Base-by-base conservation (phyloP, 64 coral and sea anemone genomes). In the Hydrozoanthus tunicans region DNA sequence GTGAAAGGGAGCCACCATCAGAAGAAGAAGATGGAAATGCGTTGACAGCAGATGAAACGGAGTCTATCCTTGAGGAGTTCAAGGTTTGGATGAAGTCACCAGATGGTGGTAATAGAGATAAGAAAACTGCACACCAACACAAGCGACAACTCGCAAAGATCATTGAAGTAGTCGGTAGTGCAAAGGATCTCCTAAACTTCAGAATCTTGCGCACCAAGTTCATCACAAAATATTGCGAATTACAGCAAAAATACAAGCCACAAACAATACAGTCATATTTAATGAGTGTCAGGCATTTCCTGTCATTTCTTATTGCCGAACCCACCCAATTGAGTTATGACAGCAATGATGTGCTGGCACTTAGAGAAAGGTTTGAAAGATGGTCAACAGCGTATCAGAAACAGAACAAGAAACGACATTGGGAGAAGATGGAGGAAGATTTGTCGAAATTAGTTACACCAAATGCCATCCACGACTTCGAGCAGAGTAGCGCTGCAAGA, bases 321-420 rank as follows among this genome's bases (percentile, higher is more conserved):
- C 55, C 84, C 26, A 66, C 23, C 20, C 14, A 52, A 11, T 63
- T 93, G 1, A 53, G 27, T 9, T 93, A 64, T 88, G 83, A 93
- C 14, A 94, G n/a, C 17, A 62, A 73, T 63, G 58, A 77, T 17
- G 53, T 83, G 12, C 68, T 59, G 73, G 9, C 9, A 5, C 73
- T 91, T 11, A 25, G 89, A 52, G 89, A 80, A 57, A 85, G 82
- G 54, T 56, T 91, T 17, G 54, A 79, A 82, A 84, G 82, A 60
- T 94, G 74, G 89, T 85, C 70, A 10, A 90, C 66, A 12, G 90
- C 88, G 2, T 94, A 91, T 24, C 90, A 94, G 67, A 76, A 67
- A 59, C 55, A 79, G 56, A 79, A 79, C 56, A 79, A 79, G 9
- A 59, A 55, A 57, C 3, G 91, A 27, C 73, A 56, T 86, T 93